Conservation (phyloP, 2,888 invertebrate species). For the Pseudococcus jackbeardsleyi region DNA sequence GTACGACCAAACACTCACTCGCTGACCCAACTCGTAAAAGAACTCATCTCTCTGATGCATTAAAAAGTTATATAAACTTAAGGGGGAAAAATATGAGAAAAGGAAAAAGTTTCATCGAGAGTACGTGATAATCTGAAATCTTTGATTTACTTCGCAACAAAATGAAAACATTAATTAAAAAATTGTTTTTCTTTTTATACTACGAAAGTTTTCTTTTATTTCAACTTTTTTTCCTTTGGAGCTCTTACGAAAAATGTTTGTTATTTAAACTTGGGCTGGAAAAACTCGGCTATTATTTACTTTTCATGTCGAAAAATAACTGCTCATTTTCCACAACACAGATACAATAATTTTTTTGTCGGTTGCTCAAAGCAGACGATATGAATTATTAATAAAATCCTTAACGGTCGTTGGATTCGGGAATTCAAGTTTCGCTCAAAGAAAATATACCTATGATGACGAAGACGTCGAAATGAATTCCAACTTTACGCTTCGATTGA, state of each 20-base stretch:
- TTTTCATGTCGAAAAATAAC: constrained; percentile 22
- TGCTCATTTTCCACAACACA: background rate
- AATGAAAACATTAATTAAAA: constrained; percentile 35
- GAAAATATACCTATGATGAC: constrained; percentile 7
- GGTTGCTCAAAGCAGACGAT: background rate
- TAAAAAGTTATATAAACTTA: constrained; percentile 41
- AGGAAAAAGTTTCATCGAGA: constrained; percentile 18
- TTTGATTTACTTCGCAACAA: constrained; percentile 22
- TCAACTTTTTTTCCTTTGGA: background rate
- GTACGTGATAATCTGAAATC: constrained; percentile 13
- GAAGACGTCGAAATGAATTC: background rate
- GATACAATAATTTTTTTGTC: background rate
- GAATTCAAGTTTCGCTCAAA: background rate
- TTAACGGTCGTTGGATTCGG: background rate
- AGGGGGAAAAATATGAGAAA: background rate
- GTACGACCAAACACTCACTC: background rate
- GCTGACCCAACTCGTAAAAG: background rate
- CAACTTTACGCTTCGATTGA: background rate
- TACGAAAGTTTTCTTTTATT: background rate
- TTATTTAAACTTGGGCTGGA: constrained; percentile 2
- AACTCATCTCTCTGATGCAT: constrained; percentile 15
- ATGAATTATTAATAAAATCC: constrained; percentile 31
- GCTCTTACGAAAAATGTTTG: background rate
- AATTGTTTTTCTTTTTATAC: constrained; percentile 6
- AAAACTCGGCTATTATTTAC: constrained; percentile 9